Conservation (phyloP, 1,140 invertebrate genomes). For the Trichonephila clavata region DNA sequence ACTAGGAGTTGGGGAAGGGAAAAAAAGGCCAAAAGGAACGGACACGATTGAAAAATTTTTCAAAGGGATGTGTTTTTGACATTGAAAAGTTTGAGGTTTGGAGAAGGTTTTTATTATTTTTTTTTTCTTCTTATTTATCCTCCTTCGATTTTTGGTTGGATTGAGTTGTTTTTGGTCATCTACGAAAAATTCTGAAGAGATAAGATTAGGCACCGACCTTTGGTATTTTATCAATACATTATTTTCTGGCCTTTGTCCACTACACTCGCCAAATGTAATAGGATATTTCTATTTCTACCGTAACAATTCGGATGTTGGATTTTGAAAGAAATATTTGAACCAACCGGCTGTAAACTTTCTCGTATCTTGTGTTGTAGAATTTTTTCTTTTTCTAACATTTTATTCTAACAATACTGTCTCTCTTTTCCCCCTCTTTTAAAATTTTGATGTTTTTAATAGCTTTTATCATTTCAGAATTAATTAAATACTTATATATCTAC, state of each 20-base stretch:
- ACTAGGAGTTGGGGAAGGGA: not conserved
- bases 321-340: not conserved
- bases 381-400: too few species aligned
- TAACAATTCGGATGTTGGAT: not conserved
- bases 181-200: slow-evolving; percentile 27
- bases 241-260: slow-evolving; percentile 30
- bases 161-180: not conserved
- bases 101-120: not conserved
- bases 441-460: too few species aligned
- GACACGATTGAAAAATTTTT: slow-evolving; percentile 70
- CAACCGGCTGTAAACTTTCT: not conserved
- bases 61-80: slow-evolving; percentile 58
- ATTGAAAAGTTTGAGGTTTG: slow-evolving; percentile 70
- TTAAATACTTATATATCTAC: too few species aligned
- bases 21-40: not conserved
- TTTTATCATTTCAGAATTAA: too few species aligned
- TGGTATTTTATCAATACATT: slow-evolving; percentile 58
- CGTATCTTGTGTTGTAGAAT: too few species aligned
- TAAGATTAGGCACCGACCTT: slow-evolving; percentile 37
- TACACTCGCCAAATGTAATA: not conserved
- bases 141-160: not conserved
- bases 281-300: slow-evolving; percentile 9
- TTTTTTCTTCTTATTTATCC: slow-evolving; percentile 40
- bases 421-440: too few species aligned
- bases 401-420: too few species aligned